Conservation (phyloP, 2,888 invertebrate species). For the Gonocerus acuteangulatus region DNA sequence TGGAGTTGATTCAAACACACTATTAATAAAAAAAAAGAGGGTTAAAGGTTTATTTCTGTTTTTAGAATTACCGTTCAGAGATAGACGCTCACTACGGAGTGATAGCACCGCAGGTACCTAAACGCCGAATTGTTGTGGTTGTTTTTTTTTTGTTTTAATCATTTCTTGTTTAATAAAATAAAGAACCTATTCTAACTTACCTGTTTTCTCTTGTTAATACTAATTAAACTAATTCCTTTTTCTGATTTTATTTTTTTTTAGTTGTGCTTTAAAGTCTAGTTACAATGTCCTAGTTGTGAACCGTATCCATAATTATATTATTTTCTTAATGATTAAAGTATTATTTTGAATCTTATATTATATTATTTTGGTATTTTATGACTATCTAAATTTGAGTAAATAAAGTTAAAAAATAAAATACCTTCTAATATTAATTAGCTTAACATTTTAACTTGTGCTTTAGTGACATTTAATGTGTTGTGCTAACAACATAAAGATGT, state of each 20-base stretch:
- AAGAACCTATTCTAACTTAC: background rate
- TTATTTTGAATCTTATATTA: background rate
- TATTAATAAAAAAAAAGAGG: no score
- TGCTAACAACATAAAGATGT: no score
- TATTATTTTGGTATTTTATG: constrained; percentile 10
- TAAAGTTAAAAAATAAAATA: background rate
- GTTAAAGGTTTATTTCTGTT: constrained; percentile 39
- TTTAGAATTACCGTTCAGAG: constrained; percentile 85
- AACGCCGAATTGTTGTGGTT: constrained; percentile 30
- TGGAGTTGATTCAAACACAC: no score
- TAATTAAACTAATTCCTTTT: background rate
- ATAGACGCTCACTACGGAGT: constrained; percentile 83
- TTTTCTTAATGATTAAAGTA: background rate
- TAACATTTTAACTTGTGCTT: background rate
- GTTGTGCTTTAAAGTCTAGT: no score
- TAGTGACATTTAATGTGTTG: background rate
- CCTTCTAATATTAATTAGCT: background rate
- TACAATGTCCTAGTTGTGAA: no score
- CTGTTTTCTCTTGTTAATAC: background rate
- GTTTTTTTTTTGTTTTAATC: constrained; percentile 22
- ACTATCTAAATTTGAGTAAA: background rate
- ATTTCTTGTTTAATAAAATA: background rate
- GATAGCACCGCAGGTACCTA: constrained; percentile 74
- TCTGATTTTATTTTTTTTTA: no score
- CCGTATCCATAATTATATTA: no score